Evolutionary conservation across 2,113 vertebrate genomes (phyloP).

Genomic region (Oncorhynchus nerka): DNA sequence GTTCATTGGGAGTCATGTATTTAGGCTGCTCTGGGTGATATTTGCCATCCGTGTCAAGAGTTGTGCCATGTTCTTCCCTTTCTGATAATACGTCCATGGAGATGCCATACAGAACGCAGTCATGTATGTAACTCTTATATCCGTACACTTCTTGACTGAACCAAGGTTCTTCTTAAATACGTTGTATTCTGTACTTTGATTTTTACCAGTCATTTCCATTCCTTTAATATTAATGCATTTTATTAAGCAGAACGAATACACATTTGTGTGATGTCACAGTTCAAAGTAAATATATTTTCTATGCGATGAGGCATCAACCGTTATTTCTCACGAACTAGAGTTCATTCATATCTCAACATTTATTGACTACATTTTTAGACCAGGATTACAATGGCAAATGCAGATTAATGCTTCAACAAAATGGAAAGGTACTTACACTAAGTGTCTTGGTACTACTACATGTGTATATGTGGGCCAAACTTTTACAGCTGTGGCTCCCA

Average conservation of each 20-base stretch:
- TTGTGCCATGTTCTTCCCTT: not conserved
- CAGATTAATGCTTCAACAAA: not conserved
- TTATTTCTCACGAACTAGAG: not conserved
- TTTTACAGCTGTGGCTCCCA: not conserved
- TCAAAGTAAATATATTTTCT: conserved; percentile 46
- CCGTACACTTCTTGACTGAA: not conserved
- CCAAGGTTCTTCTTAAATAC: not conserved
- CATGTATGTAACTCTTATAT: not conserved
- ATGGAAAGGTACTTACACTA: not conserved
- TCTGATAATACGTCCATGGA: not conserved
- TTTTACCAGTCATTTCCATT: conserved; percentile 1
- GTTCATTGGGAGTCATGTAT: not conserved
- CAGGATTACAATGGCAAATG: not conserved
- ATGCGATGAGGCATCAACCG: conserved; percentile 9
- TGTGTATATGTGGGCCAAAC: not conserved
- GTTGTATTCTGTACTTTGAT: not conserved
- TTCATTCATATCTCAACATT: not conserved
- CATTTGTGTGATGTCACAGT: conserved; percentile 14
- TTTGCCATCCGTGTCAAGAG: not conserved
- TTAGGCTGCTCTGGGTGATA: not conserved
- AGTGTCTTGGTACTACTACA: not conserved
- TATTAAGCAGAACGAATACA: conserved; percentile 13
- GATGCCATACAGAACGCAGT: not conserved
- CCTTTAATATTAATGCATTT: conserved; percentile 1
- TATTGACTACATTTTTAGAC: not conserved